Conservation (phyloP, 2,888 invertebrate genomes). For the Cheilosia pagana region DNA sequence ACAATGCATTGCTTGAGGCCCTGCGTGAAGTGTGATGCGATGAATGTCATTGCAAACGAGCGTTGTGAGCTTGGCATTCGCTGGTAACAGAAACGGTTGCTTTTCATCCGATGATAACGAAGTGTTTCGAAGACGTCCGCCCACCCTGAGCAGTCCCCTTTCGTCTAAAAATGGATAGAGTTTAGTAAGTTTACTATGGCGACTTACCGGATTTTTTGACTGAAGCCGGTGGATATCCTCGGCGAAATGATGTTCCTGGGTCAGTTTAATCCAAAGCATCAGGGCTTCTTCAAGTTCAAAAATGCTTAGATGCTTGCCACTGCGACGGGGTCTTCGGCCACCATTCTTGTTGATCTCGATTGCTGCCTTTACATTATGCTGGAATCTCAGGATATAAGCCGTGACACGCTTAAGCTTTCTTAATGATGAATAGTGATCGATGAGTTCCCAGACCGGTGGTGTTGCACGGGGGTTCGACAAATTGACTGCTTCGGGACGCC, state of each 20-base stretch:
- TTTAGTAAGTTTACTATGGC: conserved; percentile 12
- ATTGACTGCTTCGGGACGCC: neutral
- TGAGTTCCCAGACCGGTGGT: conserved; percentile 22
- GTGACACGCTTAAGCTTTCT: conserved; percentile 22
- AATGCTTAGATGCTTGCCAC: neutral
- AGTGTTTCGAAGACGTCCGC: conserved; percentile 26
- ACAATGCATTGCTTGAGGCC: conserved; percentile 43
- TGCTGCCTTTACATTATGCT: neutral
- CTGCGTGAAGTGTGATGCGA: conserved; percentile 18
- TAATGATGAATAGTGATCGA: neutral
- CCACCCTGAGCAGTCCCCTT: conserved; percentile 30
- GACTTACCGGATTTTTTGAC: neutral
- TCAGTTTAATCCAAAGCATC: conserved; percentile 5
- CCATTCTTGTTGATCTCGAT: neutral
- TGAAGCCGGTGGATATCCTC: conserved; percentile 7
- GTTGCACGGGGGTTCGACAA: neutral
- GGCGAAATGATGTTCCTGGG: conserved; percentile 10
- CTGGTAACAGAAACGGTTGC: conserved; percentile 25
- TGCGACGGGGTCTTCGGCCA: neutral
- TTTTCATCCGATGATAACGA: conserved; percentile 10
- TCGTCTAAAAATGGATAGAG: conserved; percentile 50
- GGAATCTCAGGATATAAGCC: conserved; percentile 9
- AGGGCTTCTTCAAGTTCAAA: conserved; percentile 16
- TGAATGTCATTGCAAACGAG: conserved; percentile 33
- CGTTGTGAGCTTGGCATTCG: neutral